phyloP scores from a whole-genome alignment of 2,113 vertebrate genomes.

The Oenanthe melanoleuca region DNA sequence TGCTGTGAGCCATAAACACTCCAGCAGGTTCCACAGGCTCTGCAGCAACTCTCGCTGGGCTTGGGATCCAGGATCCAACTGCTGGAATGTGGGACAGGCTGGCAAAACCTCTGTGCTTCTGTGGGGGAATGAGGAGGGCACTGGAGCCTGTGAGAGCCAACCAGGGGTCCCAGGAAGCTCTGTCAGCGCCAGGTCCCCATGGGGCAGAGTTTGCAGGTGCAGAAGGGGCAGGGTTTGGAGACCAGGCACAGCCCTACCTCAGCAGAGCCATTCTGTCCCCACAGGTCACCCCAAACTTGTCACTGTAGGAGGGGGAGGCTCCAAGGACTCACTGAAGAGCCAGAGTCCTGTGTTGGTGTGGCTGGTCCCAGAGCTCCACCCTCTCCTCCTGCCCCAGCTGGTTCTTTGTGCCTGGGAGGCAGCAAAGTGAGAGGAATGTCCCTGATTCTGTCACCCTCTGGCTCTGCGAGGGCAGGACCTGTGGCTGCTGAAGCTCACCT shows the following conservation, averaged over 20 bases:
- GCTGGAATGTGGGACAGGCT: background rate
- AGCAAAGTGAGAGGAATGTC: background rate
- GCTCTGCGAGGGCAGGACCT: background rate
- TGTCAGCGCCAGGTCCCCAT: fast-evolving
- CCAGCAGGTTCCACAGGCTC: slow-evolving; percentile 28
- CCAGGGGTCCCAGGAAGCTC: fast-evolving
- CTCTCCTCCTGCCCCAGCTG: background rate
- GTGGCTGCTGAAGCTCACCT: background rate
- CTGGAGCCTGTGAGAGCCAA: background rate
- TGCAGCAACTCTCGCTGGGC: background rate
- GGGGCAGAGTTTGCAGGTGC: background rate
- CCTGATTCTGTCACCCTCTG: background rate
- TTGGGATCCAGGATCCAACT: background rate
- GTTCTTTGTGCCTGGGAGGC: fast-evolving
- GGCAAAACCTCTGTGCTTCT: background rate
- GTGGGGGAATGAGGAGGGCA: background rate
- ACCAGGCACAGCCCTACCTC: background rate
- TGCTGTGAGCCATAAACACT: background rate
- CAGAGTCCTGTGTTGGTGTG: background rate
- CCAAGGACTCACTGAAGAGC: background rate
- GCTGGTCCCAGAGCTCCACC: background rate
- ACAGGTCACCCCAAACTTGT: background rate
- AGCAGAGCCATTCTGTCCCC: background rate
- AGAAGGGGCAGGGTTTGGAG: background rate
- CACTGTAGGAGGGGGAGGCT: background rate